Percentiles rank a stretch among this genome's conserved stretches.
Conservation (phyloP, 2,113 vertebrate species). For the Callipepla californica region DNA sequence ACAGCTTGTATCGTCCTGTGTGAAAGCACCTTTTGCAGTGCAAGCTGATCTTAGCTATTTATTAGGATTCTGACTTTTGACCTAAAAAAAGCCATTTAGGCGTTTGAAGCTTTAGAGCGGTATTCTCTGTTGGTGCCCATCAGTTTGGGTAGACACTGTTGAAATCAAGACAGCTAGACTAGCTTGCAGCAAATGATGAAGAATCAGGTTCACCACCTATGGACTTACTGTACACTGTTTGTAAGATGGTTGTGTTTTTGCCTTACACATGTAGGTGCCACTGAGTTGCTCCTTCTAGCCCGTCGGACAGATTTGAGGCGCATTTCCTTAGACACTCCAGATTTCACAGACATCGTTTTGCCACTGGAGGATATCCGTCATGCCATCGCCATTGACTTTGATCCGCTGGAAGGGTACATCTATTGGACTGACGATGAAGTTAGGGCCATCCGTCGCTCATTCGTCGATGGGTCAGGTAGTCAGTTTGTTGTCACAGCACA, state of each 20-base stretch:
- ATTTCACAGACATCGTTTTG: constrained; percentile 94
- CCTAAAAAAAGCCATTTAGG: background rate
- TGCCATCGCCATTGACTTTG: constrained; percentile 97
- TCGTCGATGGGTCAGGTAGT: constrained; percentile 87
- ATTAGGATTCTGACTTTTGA: background rate
- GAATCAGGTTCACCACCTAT: background rate
- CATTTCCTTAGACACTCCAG: constrained; percentile 94
- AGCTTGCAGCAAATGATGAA: background rate
- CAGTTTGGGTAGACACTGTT: background rate
- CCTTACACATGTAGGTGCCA: constrained; percentile 81
- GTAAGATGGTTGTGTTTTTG: background rate
- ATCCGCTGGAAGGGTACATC: constrained; percentile 92
- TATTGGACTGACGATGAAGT: constrained; percentile 99
- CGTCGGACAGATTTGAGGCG: constrained; percentile 91
- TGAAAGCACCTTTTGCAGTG: background rate
- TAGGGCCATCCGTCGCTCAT: constrained; percentile 89
- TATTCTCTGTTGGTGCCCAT: background rate
- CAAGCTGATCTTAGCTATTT: background rate
- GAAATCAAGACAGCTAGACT: background rate
- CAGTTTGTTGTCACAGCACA: constrained; percentile 93
- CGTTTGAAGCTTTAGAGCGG: background rate
- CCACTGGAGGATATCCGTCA: constrained; percentile 95
- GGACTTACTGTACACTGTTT: background rate
- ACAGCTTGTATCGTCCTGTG: background rate
- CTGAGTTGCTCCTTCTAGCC: constrained; percentile 90